These are phyloP conservation scores for Nezara viridula DNA, from an alignment of 2,888 invertebrate genomes.

Conservation along the genomic window DNA sequence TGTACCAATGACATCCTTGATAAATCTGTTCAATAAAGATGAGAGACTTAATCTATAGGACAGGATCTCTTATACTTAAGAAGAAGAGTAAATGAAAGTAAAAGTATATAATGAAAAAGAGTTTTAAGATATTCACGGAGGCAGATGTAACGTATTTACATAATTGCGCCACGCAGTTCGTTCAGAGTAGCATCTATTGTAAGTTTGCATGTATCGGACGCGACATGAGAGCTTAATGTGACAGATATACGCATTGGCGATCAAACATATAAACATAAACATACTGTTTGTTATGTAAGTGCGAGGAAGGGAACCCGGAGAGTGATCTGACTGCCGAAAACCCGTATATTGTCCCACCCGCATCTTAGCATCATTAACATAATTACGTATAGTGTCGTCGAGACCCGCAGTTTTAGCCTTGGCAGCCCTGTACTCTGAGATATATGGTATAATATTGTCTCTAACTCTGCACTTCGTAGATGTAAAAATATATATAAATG, in stretches of 20 bases:
- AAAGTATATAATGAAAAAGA: too few relatives aligned
- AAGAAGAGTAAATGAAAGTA: too few relatives aligned
- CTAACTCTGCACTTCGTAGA: too few relatives aligned
- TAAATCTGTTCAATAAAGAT: too few relatives aligned
- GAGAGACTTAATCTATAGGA: too few relatives aligned
- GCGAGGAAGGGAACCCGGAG: background rate
- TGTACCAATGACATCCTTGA: too few relatives aligned
- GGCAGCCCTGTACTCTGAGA: background rate
- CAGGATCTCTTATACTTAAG: too few relatives aligned
- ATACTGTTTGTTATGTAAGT: background rate
- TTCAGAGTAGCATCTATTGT: too few relatives aligned
- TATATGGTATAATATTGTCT: too few relatives aligned
- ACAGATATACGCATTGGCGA: background rate
- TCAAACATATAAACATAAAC: background rate
- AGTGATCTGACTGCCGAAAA: slow-evolving; percentile 14
- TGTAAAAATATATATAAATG: too few relatives aligned
- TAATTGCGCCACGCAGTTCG: background rate
- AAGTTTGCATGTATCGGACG: background rate
- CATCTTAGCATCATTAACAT: slow-evolving; percentile 5
- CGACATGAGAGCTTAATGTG: background rate
- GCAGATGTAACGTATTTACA: background rate
- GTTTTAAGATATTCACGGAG: too few relatives aligned
- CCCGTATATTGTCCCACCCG: slow-evolving; percentile 28
- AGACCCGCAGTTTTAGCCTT: background rate
- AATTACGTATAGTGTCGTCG: background rate